These are phyloP conservation scores for Leptosomus discolor DNA, from an alignment of 2,113 vertebrate species.

Conservation along the genomic window DNA sequence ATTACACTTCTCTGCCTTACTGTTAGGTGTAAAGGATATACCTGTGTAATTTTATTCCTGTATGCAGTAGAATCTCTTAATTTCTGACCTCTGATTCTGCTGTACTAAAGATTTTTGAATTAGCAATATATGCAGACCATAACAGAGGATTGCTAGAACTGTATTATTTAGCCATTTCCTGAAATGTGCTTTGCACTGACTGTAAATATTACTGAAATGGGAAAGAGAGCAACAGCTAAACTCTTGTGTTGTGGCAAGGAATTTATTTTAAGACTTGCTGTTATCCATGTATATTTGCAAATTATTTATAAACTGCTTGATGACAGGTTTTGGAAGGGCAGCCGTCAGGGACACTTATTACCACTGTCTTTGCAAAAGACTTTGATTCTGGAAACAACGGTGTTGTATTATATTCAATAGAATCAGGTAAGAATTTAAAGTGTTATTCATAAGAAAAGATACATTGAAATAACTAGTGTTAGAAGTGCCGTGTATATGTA, in stretches of 20 bases:
- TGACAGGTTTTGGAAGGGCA: constrained; percentile 84
- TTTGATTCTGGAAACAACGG: constrained; percentile 86
- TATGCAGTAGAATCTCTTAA: fast-evolving
- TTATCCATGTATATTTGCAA: background rate
- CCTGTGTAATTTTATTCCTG: fast-evolving
- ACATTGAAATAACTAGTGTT: background rate
- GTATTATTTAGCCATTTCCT: background rate
- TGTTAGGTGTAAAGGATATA: fast-evolving
- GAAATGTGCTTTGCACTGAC: background rate
- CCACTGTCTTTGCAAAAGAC: constrained; percentile 88
- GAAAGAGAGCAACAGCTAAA: background rate
- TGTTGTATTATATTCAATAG: constrained; percentile 78
- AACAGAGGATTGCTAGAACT: background rate
- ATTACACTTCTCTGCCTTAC: background rate
- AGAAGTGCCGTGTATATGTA: background rate
- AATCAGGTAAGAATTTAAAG: constrained; percentile 74
- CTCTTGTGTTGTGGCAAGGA: background rate
- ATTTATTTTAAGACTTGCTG: background rate
- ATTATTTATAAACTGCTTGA: constrained; percentile 19
- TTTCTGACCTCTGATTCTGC: background rate
- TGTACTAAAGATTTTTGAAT: background rate
- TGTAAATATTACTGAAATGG: background rate
- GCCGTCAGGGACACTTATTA: constrained; percentile 78
- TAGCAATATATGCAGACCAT: fast-evolving
- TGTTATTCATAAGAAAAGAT: background rate